These are phyloP conservation scores for Polymixis lichenea DNA, from an alignment of 2,888 invertebrate genomes.

Conservation along the genomic window DNA sequence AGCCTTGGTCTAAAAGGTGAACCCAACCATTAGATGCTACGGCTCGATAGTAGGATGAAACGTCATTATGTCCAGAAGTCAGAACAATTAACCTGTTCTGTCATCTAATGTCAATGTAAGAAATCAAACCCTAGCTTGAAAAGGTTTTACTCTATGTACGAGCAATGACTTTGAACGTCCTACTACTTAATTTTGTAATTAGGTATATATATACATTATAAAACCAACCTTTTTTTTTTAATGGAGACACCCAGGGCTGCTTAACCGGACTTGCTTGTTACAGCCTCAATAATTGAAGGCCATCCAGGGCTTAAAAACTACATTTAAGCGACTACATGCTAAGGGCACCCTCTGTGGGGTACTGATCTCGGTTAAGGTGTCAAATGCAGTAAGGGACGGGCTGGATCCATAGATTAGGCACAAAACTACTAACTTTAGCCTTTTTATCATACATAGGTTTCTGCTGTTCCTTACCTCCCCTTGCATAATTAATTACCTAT, in stretches of 20 bases:
- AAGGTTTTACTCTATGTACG: neutral
- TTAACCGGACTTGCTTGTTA: no score
- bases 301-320: no score
- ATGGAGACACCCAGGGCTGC: no score
- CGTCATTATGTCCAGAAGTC: neutral
- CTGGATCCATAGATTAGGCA: neutral
- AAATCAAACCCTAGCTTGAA: neutral
- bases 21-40: no score
- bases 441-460: neutral
- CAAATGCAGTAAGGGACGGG: no score
- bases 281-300: no score
- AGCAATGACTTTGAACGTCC: neutral
- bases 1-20: no score
- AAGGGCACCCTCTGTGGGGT: no score
- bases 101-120: neutral
- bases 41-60: neutral
- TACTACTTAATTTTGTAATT: neutral
- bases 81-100: neutral
- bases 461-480: neutral
- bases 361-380: no score
- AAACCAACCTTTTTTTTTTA: no score
- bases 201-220: no score
- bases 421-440: neutral
- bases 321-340: no score
- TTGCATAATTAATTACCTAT: conserved; percentile 1